A percentile compares a stretch with the other conserved stretches of the same genome.
Evolutionary conservation across 2,797 vertebrate species (phyloP).

Genomic region (Acipenser oxyrinchus): DNA sequence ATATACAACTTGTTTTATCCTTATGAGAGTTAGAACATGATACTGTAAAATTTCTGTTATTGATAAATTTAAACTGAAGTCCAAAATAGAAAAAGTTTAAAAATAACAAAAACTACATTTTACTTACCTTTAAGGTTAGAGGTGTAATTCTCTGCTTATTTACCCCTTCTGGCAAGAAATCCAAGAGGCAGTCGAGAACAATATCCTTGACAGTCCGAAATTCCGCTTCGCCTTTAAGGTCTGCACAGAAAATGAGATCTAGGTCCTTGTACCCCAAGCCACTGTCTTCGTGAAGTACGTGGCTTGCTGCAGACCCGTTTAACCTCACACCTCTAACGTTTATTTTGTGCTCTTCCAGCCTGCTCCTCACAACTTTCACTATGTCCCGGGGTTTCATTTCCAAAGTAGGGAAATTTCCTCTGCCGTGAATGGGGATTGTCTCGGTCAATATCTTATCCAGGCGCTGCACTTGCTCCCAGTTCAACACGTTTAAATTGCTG

Average conservation of each 20-base stretch:
- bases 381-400: slow-evolving; percentile 90
- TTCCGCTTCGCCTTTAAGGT: slow-evolving; percentile 83
- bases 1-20: too few species aligned
- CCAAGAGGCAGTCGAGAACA: slow-evolving; percentile 89
- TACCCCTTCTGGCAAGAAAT: slow-evolving; percentile 91
- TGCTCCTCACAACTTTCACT: slow-evolving; percentile 84
- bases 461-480: slow-evolving; percentile 95
- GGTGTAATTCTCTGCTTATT: slow-evolving; percentile 96
- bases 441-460: slow-evolving; percentile 85
- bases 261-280: slow-evolving; percentile 96
- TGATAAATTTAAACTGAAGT: background rate
- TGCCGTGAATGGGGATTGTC: slow-evolving; percentile 93
- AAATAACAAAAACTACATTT: background rate
- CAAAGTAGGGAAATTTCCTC: slow-evolving; percentile 92
- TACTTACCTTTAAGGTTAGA: slow-evolving; percentile 85
- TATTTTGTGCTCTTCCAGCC: slow-evolving; percentile 83
- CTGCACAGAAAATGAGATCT: slow-evolving; percentile 94
- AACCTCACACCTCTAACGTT: slow-evolving; percentile 85
- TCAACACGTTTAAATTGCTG: slow-evolving; percentile 82
- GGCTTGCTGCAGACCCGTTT: slow-evolving; percentile 93
- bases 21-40: too few species aligned
- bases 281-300: slow-evolving; percentile 93
- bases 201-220: slow-evolving; percentile 94
- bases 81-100: background rate
- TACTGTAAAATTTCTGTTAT: too few species aligned